Base-by-base conservation (phyloP, 2,797 vertebrate genomes). In the Tadarida brasiliensis region DNA sequence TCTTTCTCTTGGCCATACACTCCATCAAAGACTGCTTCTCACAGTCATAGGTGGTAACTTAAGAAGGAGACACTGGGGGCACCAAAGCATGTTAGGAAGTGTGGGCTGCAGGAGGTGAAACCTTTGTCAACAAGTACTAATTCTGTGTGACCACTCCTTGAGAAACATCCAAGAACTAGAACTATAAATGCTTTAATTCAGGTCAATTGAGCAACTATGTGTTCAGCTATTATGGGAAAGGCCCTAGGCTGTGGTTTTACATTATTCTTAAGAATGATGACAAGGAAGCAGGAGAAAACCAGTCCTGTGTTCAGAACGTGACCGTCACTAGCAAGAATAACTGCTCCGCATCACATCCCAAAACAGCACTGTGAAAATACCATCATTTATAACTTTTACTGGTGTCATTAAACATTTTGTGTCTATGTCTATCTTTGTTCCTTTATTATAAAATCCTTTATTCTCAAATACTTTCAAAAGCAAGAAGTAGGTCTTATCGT, bases 381-480 rank as follows among this genome's bases (percentile, higher is more conserved):
- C 57, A 22, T 59, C 82, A 86, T 59, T 81, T 47, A 83, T 76
- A 39, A 74, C 35, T n/a, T n/a, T 94, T 67, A 65, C 35, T 70
- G 47, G 10, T 65, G 9, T 85, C 59, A 56, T 61, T 85, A 86
- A 95, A 80, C 70, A 51, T 16, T 78, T 84, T 87, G 65, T 71
- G 77, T 82, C 16, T 74, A 44, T 71, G 77, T 91, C 84, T 87
- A 10, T 30, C 30, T 78, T 47, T 84, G 15, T 26, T 16, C n/a
- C 78, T 88, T 88, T 88, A 26, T 59, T 74, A 0, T 30, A 33
- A 57, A 91, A 57, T 73, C 11, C 9, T 91, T 76, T 76, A 19
- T 54, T 90, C 67, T 94, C 84, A 39, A 84, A 71, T 83, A 68
- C 5, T 67, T 61, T 56, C 35, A 51, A 80, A 91, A 90, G 39